A percentile compares a stretch with the other conserved stretches of the same genome.
phyloP scores from a whole-genome alignment of 2,113 vertebrate genomes.

The Nasalis larvatus region DNA sequence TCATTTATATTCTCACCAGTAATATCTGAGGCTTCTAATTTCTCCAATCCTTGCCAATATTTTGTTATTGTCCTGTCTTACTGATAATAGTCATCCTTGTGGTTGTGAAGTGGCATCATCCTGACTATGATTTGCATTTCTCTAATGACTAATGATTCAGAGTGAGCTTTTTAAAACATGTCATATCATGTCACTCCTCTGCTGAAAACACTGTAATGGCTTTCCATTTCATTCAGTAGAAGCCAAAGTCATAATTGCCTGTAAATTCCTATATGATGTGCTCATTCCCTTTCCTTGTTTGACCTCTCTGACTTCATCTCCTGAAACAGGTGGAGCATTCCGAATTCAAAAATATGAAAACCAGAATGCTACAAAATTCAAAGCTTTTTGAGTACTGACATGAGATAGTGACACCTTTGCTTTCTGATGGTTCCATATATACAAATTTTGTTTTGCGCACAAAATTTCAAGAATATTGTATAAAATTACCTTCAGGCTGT shows the following conservation, averaged over 20 bases:
- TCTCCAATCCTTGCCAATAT: background rate
- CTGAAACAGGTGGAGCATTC: background rate
- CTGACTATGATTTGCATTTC: background rate
- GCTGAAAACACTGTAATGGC: background rate
- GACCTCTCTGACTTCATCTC: background rate
- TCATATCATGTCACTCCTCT: background rate
- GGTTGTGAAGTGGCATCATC: background rate
- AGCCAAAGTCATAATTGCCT: background rate
- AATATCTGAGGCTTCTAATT: background rate
- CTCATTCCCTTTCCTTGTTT: background rate
- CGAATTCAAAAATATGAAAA: background rate
- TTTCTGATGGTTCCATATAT: background rate
- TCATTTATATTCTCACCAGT: background rate
- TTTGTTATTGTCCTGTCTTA: background rate
- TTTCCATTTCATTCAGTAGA: background rate
- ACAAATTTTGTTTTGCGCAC: background rate
- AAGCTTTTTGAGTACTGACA: background rate
- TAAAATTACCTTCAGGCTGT: background rate
- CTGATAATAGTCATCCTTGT: background rate
- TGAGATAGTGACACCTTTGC: background rate
- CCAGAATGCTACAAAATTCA: background rate
- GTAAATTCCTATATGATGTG: fast-evolving
- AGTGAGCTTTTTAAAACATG: background rate
- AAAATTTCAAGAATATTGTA: background rate
- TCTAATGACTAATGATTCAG: background rate